phyloP scores from a whole-genome alignment of 2,888 invertebrate genomes.

The Camponotus fellah region DNA sequence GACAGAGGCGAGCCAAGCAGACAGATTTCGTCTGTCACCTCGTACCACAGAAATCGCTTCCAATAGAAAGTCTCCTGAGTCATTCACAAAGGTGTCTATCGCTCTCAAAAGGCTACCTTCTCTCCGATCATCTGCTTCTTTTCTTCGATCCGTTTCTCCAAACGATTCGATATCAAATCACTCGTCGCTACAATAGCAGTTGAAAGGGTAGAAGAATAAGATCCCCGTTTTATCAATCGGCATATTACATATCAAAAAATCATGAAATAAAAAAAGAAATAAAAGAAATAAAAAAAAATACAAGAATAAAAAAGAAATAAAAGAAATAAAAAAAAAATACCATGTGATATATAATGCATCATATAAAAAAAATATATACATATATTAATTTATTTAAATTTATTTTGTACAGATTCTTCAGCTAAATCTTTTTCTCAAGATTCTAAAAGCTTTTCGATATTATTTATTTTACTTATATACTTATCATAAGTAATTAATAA shows the following conservation, averaged over 20 bases:
- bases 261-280: too few species aligned
- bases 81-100: constrained; percentile 62
- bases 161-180: constrained; percentile 65
- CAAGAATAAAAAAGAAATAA: too few species aligned
- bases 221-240: constrained; percentile 21
- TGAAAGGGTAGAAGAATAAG: constrained; percentile 26
- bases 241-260: constrained; percentile 8
- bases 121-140: constrained; percentile 51
- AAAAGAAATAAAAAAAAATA: background rate
- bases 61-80: constrained; percentile 55
- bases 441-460: background rate
- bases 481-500: background rate
- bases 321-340: background rate
- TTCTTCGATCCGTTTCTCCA: constrained; percentile 57
- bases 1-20: constrained; percentile 39
- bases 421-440: background rate
- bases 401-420: background rate
- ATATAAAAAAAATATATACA: background rate
- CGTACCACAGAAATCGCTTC: constrained; percentile 45
- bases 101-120: constrained; percentile 59
- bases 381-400: background rate
- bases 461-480: background rate
- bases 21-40: constrained; percentile 53
- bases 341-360: background rate
- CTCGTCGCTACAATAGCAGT: constrained; percentile 41